Evolutionary conservation across 2,888 invertebrate species (phyloP).

Genomic region (Creontiades dilutus): DNA sequence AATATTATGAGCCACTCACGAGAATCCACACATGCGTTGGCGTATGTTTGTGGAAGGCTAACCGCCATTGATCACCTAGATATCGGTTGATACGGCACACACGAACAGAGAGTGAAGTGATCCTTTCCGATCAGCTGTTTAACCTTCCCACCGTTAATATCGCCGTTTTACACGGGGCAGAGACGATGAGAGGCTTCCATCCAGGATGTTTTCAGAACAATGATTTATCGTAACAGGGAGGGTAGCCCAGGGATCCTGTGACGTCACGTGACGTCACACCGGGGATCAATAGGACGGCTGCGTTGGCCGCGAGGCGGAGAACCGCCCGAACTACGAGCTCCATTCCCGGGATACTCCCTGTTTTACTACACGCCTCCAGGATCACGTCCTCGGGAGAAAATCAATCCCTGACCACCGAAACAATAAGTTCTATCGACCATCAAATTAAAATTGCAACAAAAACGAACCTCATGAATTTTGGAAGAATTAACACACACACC

Average conservation of each 20-base stretch:
- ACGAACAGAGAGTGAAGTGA: not conserved
- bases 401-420: conserved; percentile 22
- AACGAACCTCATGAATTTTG: too few species aligned
- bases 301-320: not conserved
- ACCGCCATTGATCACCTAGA: not conserved
- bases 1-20: too few species aligned
- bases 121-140: not conserved
- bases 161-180: not conserved
- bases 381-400: not conserved
- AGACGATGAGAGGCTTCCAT: not conserved
- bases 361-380: conserved; percentile 6
- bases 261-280: conserved; percentile 46
- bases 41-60: not conserved
- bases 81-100: not conserved
- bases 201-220: conserved; percentile 28
- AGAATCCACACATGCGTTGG: too few species aligned
- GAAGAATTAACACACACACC: too few species aligned
- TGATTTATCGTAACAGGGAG: conserved; percentile 29
- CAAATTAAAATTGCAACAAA: too few species aligned
- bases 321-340: conserved; percentile 44
- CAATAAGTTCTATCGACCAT: too few species aligned
- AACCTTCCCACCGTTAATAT: conserved; percentile 40
- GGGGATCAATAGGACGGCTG: conserved; percentile 28
- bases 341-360: conserved; percentile 24
- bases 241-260: not conserved